Evolutionary conservation across 2,888 invertebrate species (phyloP), one percentile per base, ranked within the genome.

Genomic region (Ophion obscuratus): DNA sequence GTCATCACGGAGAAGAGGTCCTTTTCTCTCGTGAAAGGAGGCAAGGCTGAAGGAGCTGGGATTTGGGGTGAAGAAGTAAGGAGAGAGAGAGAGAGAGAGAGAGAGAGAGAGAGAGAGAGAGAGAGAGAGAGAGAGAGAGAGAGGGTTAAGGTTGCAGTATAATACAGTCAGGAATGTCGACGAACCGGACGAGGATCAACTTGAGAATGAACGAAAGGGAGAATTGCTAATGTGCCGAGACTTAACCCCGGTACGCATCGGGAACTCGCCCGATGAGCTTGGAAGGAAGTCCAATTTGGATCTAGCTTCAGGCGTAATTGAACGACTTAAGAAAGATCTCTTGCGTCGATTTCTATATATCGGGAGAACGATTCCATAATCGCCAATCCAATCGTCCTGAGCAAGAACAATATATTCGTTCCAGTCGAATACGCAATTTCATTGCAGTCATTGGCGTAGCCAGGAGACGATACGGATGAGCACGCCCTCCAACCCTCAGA

Each of bases 131-230:
- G 83, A 67, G 74, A 79, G 86, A 83, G 84, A 79, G 83, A 83
- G 79, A 81, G 85, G 79, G 81, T 73, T 47, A 68, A 78, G 73
- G 67, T 77, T 84, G 62, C 73, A 68, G 81, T 84, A 84, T 84
- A 84, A 84, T 84, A 78, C 84, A 84, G 84, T 77, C 77, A 84
- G 81, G 84, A 84, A 84, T 84, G 84, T 84, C 84, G 84, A 84
- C 81, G 81, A 84, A 81, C 84, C 84, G 81, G 84, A 84, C 81
- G 84, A 74, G 84, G 67, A 71, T 76, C 84, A 70, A 53, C 73
- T 27, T 47, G 81, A 73, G 84, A 81, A 81, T 81, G 81, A 75
- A 84, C 61, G 77, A 81, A 81, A 81, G 76, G 62, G 83, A 88
- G 85, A 88, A 85, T 86, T 85, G 84, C 86, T 82, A 71, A 77